Conservation (phyloP, 2,888 invertebrate species). For the Microplitis deprimator region DNA sequence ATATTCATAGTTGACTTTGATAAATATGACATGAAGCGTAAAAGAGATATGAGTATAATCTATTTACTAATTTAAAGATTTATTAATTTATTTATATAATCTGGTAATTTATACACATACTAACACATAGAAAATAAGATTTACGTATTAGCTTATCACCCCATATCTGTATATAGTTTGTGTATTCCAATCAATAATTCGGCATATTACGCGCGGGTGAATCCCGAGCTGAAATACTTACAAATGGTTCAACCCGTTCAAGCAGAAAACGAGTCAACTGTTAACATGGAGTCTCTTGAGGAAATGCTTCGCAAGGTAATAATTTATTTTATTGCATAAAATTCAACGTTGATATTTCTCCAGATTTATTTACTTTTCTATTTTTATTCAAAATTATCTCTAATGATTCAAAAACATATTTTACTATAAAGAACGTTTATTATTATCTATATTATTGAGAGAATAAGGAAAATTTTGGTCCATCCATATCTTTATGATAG, state of each 20-base stretch:
- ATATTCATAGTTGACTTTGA: background rate
- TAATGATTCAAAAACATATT: background rate
- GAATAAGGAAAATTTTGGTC: no score
- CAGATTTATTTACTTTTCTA: background rate
- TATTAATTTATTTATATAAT: background rate
- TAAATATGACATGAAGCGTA: background rate
- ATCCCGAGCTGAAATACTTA: conserved; percentile 14
- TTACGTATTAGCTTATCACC: background rate
- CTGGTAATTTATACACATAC: background rate
- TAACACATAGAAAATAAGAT: background rate
- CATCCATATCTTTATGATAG: no score
- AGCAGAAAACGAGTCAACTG: conserved; percentile 75
- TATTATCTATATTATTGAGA: no score
- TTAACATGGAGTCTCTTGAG: conserved; percentile 84
- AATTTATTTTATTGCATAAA: conserved; percentile 19
- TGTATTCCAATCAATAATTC: conserved; percentile 4
- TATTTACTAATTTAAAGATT: background rate
- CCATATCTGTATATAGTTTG: conserved; percentile 9
- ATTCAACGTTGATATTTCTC: background rate
- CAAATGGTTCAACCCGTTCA: conserved; percentile 70
- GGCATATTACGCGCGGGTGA: conserved; percentile 24
- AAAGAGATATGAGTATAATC: background rate
- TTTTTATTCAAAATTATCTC: background rate
- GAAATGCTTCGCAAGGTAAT: conserved; percentile 85
- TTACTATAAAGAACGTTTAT: background rate